Evolutionary conservation across 2,113 vertebrate genomes (phyloP), one percentile per base, ranked within the genome.

Genomic region (Rallus limicola): DNA sequence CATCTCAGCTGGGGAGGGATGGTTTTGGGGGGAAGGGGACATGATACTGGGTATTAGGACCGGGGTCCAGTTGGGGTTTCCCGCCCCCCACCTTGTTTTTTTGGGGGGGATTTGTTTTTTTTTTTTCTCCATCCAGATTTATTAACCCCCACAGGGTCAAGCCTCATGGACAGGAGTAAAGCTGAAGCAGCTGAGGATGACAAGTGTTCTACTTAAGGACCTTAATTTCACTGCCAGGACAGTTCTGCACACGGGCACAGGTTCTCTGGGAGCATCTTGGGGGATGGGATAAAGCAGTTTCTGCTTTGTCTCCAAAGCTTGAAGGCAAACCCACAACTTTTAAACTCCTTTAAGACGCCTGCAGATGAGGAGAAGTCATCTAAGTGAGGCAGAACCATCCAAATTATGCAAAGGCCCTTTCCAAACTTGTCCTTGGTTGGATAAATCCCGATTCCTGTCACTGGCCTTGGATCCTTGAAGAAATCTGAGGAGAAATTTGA

Each of bases 31-130:
- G 56, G 63, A 5, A 72, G 33, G 28, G 28, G 58, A 16, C 60
- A 14, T 0, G 0, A 31, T 56, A 33, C 31, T 1, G 2, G 23
- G 10, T 26, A 11, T 3, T 53, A 11, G 52, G 67, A 20, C 16
- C 38, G 25, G 28, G n/a, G 3, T 79, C 64, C 62, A 33, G 1
- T 24, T 56, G 28, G 11, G 12, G 0, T 29, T 6, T 4, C 13
- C 21, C 42, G n/a, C n/a, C n/a, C 29, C 29, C 6, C 11, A 10
- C 1, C 5, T 24, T 21, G 6, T 4, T 25, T 26, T 8, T 29
- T 38, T 38, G 20, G 3, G 8, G 18, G 7, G 13, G 34, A 38
- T 21, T 16, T 28, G 19, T 19, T 19, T 23, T 40, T 58, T 38
- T 36, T 55, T 29, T 18, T 28, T 6, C 46, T 72, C 23, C 29